Percentiles rank a stretch among this genome's conserved stretches.
These are phyloP conservation scores for Chrysemys picta DNA, from an alignment of 2,113 vertebrate genomes.

Conservation along the genomic window DNA sequence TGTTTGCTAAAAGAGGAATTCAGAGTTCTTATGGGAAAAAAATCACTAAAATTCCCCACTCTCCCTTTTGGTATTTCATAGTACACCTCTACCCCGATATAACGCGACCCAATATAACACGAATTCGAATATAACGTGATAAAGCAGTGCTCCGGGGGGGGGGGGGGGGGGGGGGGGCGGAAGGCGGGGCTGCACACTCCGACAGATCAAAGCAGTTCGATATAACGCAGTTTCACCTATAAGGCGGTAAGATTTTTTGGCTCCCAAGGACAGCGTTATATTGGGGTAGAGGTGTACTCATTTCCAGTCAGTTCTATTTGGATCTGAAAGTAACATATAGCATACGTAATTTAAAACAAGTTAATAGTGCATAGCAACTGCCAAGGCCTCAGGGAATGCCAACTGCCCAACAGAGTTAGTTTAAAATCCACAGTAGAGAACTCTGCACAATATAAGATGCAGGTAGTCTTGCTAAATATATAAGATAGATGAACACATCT, in stretches of 20 bases:
- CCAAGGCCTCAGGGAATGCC: neutral
- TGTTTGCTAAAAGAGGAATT: conserved; percentile 10
- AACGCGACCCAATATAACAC: too few relatives aligned
- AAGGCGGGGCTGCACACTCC: too few relatives aligned
- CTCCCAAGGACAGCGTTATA: too few relatives aligned
- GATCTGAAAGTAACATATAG: neutral
- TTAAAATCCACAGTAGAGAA: neutral
- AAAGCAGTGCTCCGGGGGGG: too few relatives aligned
- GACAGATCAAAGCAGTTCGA: too few relatives aligned
- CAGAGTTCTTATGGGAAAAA: neutral
- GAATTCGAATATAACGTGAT: too few relatives aligned
- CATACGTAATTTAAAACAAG: neutral
- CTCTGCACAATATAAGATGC: neutral
- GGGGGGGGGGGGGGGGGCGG: too few relatives aligned
- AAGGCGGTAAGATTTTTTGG: too few relatives aligned
- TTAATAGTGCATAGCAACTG: neutral
- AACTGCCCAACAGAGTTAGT: neutral
- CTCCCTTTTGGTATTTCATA: neutral
- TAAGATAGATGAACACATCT: neutral
- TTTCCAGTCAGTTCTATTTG: neutral
- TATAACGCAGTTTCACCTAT: too few relatives aligned
- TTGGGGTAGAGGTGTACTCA: neutral
- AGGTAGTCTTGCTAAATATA: accelerated
- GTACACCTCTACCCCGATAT: neutral
- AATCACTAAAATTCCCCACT: neutral